Conservation (phyloP, 2,888 invertebrate species). For the Ormyrus nitidulus region DNA sequence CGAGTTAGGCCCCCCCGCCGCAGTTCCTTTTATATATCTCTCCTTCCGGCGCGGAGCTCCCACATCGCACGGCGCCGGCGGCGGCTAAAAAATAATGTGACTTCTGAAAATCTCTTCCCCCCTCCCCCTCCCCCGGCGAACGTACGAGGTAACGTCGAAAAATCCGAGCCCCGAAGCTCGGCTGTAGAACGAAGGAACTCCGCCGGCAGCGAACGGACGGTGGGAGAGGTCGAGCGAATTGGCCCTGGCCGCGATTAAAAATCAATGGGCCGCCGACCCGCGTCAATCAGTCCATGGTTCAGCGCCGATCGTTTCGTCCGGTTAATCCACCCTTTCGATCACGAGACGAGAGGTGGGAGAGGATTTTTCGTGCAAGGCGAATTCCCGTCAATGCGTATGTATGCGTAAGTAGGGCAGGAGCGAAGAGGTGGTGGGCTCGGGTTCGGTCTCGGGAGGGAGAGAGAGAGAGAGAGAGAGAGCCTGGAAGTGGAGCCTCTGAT, state of each 20-base stretch:
- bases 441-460: no score
- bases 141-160: constrained; percentile 10
- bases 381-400: neutral
- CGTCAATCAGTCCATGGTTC: constrained; percentile 10
- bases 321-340: neutral
- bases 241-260: constrained; percentile 41
- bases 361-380: neutral
- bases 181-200: constrained; percentile 47
- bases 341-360: neutral
- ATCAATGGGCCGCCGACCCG: constrained; percentile 31
- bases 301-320: neutral
- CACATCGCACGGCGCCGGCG: no score
- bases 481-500: no score
- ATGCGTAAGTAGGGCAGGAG: no score
- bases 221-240: neutral
- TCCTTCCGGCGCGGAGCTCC: no score
- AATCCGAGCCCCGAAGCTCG: constrained; percentile 17
- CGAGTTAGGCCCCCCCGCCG: no score
- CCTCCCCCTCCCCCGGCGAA: neutral
- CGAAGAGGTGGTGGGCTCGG: no score
- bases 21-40: no score
- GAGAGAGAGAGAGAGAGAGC: no score
- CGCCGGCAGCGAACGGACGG: constrained; percentile 1
- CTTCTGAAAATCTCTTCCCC: constrained; percentile 19
- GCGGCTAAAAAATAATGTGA: constrained; percentile 16